phyloP scores from a whole-genome alignment of 1,140 invertebrate species.

The Drosophila kohkoa region DNA sequence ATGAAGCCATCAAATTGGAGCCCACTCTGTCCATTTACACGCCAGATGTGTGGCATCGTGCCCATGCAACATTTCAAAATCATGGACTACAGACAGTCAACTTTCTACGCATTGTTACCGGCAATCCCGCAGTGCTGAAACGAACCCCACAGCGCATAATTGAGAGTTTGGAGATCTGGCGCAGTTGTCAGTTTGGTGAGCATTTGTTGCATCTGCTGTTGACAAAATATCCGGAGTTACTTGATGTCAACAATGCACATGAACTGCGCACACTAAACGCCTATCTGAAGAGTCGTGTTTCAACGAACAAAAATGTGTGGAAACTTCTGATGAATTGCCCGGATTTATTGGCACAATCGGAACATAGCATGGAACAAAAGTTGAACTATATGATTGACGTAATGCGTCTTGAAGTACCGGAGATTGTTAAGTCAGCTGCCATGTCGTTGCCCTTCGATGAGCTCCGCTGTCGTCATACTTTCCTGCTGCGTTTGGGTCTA shows the following conservation, averaged over 20 bases:
- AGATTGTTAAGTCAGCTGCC: constrained; percentile 76
- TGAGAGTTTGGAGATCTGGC: constrained; percentile 75
- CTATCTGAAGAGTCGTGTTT: constrained; percentile 67
- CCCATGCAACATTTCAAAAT: constrained; percentile 72
- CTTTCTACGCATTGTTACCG: constrained; percentile 73
- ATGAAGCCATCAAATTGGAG: constrained; percentile 67
- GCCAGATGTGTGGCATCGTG: constrained; percentile 62
- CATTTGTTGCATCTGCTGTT: constrained; percentile 63
- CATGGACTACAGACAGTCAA: constrained; percentile 71
- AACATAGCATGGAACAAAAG: constrained; percentile 65
- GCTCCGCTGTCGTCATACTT: constrained; percentile 69
- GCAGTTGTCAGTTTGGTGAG: constrained; percentile 81
- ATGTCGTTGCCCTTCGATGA: constrained; percentile 65
- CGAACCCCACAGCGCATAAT: constrained; percentile 63
- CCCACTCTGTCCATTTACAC: constrained; percentile 65
- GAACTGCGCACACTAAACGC: constrained; percentile 53
- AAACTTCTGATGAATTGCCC: constrained; percentile 81
- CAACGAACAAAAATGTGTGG: constrained; percentile 81
- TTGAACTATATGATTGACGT: constrained; percentile 63
- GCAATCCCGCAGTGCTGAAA: constrained; percentile 67
- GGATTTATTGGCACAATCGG: constrained; percentile 65
- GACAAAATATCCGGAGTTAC: constrained; percentile 75
- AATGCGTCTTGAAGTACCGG: constrained; percentile 79
- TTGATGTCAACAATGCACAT: constrained; percentile 64
- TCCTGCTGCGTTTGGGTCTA: constrained; percentile 71